Percentiles rank a stretch among this genome's conserved stretches.
phyloP scores from a whole-genome alignment of 2,113 vertebrate genomes.

The Ranitomeya variabilis region DNA sequence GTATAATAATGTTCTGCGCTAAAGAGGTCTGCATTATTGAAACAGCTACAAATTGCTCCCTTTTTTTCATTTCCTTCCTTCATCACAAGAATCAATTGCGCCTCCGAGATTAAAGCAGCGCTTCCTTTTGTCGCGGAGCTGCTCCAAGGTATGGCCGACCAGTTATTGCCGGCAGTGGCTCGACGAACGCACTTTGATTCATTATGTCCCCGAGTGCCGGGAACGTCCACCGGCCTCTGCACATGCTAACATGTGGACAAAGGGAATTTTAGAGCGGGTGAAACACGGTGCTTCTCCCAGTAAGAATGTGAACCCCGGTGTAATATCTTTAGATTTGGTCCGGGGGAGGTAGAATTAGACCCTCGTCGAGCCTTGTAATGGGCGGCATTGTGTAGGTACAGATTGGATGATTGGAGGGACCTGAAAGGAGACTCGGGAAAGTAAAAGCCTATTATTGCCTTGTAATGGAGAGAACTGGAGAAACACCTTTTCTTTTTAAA shows the following conservation, averaged over 20 bases:
- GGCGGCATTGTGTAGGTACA: not conserved
- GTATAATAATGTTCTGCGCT: constrained; percentile 38
- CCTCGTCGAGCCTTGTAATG: constrained; percentile 12
- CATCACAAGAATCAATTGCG: constrained; percentile 48
- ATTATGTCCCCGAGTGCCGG: constrained; percentile 28
- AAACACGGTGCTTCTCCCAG: not conserved
- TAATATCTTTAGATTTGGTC: constrained; percentile 11
- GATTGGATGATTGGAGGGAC: constrained; percentile 18
- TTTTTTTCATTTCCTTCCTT: constrained; percentile 46
- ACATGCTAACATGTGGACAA: constrained; percentile 11
- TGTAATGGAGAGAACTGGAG: constrained; percentile 11
- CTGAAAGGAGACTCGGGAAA: not conserved
- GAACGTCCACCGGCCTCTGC: not conserved
- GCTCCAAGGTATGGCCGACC: constrained; percentile 16
- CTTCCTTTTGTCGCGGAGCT: constrained; percentile 42
- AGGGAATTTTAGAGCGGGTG: not conserved
- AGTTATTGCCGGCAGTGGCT: constrained; percentile 24
- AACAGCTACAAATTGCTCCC: constrained; percentile 35
- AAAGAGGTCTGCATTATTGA: constrained; percentile 48
- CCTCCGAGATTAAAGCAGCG: constrained; percentile 51
- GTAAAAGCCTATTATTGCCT: constrained; percentile 4
- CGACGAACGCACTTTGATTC: constrained; percentile 18
- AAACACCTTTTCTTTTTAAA: not conserved
- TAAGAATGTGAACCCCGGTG: not conserved
- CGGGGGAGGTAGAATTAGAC: not conserved